Evolutionary conservation across 2,113 vertebrate species (phyloP).

Genomic region (Chionis minor): DNA sequence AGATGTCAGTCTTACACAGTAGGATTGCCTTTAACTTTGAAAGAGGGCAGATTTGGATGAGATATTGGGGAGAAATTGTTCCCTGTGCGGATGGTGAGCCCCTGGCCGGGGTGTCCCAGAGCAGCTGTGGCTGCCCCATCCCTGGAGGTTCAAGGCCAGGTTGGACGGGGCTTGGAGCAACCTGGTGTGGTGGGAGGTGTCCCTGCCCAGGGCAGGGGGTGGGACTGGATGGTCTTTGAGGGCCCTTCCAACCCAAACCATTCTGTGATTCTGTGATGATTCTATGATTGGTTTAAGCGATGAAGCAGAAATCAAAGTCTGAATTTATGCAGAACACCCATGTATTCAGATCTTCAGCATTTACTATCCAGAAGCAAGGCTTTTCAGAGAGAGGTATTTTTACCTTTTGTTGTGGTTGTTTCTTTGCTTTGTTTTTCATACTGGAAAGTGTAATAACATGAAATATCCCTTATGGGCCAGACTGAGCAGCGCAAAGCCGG

Average conservation of each 20-base stretch:
- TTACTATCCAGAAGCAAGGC: neutral
- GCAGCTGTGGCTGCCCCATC: neutral
- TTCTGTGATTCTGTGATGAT: neutral
- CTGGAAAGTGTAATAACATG: neutral
- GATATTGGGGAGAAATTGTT: neutral
- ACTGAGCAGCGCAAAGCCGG: neutral
- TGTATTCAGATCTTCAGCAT: neutral
- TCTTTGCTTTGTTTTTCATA: neutral
- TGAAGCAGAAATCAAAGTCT: neutral
- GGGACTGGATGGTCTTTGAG: rapidly evolving
- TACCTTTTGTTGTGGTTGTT: neutral
- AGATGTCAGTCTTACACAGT: neutral
- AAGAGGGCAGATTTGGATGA: neutral
- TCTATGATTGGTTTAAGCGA: neutral
- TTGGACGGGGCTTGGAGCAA: neutral
- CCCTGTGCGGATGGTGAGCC: neutral
- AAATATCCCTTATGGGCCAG: neutral
- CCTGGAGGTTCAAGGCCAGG: neutral
- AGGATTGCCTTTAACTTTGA: neutral
- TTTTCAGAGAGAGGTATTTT: neutral
- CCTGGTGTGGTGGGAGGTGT: neutral
- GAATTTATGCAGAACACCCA: neutral
- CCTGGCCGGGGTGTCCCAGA: neutral
- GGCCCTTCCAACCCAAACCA: neutral
- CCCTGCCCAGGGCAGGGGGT: neutral